A percentile compares a stretch with the other conserved stretches of the same genome.
phyloP scores from a whole-genome alignment of 2,113 vertebrate species.

The Budorcas taxicolor region DNA sequence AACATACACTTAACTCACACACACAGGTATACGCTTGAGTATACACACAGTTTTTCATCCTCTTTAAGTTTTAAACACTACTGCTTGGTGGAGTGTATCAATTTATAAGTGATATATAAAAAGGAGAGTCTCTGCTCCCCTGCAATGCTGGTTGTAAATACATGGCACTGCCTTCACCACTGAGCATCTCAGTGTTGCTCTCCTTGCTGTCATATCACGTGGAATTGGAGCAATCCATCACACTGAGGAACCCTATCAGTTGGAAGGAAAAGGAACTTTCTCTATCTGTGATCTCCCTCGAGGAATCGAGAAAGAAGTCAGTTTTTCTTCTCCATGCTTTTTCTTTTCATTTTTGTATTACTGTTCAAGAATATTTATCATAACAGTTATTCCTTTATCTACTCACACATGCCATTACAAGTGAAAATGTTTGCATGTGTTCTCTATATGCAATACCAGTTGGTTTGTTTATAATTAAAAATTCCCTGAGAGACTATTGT shows the following conservation, averaged over 20 bases:
- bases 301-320: not conserved
- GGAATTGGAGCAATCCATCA: constrained; percentile 49
- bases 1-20: not conserved
- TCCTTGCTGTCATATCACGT: not conserved
- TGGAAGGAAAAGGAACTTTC: not conserved
- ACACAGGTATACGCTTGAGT: not conserved
- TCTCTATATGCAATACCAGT: not conserved
- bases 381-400: not conserved
- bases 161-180: not conserved
- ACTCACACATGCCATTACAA: not conserved
- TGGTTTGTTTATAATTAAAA: not conserved
- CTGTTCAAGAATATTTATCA: not conserved
- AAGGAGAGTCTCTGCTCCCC: constrained; percentile 28
- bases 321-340: not conserved
- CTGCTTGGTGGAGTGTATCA: not conserved
- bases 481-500: accelerated
- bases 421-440: not conserved
- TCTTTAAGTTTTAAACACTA: constrained; percentile 52
- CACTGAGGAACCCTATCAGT: not conserved
- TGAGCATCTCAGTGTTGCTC: not conserved
- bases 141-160: constrained; percentile 7
- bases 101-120: constrained; percentile 50
- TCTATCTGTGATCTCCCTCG: not conserved
- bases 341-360: not conserved
- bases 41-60: not conserved